Conservation (phyloP, 2,888 invertebrate species). For the Metallyticus violacea region DNA sequence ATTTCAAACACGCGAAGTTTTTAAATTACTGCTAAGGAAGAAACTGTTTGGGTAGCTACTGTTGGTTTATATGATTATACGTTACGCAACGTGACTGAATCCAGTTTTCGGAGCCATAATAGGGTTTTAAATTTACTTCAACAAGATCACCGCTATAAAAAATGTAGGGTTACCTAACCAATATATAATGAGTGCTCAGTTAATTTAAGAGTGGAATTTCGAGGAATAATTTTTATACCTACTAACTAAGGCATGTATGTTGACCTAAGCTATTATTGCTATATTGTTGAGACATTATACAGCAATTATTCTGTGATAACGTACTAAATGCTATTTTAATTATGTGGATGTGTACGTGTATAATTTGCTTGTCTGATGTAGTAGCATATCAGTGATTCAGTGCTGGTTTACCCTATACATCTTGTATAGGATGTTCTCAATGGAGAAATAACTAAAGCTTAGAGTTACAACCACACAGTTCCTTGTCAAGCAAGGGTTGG, state of each 20-base stretch:
- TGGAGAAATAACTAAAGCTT: no score
- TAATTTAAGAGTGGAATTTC: neutral
- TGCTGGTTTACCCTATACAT: neutral
- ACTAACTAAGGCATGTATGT: neutral
- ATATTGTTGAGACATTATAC: neutral
- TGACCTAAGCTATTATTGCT: neutral
- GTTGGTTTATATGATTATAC: neutral
- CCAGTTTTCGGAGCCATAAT: neutral
- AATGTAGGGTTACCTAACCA: neutral
- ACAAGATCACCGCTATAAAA: neutral
- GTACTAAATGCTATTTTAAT: neutral
- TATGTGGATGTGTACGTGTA: neutral
- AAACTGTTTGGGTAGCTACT: neutral
- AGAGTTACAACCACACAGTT: no score
- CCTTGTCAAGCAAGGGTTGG: no score
- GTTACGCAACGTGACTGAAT: neutral
- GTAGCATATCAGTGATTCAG: neutral
- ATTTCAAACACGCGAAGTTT: neutral
- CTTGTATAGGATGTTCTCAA: no score
- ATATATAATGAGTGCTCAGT: neutral
- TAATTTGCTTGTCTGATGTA: neutral
- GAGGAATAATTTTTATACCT: neutral
- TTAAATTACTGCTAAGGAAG: neutral
- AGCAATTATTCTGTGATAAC: neutral
- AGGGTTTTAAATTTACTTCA: neutral